Evolutionary conservation across 2,797 vertebrate genomes (phyloP).

Genomic region (Silurus lanzhouensis): DNA sequence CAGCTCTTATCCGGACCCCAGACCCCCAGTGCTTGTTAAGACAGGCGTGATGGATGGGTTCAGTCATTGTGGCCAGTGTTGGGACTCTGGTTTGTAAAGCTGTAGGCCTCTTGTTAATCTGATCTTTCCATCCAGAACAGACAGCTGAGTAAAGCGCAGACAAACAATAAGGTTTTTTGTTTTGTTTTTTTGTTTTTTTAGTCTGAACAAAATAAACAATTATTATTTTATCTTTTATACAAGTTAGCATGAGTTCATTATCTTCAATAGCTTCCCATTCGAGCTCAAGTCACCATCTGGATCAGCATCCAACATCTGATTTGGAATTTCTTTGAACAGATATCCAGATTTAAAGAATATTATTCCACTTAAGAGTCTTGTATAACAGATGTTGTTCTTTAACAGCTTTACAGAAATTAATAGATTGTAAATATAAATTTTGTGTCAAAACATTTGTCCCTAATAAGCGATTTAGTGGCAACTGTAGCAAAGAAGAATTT

Average conservation of each 20-base stretch:
- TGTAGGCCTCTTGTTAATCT: slow-evolving; percentile 74
- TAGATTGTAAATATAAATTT: no score
- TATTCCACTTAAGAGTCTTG: neutral
- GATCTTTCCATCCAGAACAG: slow-evolving; percentile 69
- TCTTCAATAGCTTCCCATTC: no score
- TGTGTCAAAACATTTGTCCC: no score
- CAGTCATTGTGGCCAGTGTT: slow-evolving; percentile 72
- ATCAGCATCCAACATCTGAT: neutral
- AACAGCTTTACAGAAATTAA: no score
- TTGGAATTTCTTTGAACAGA: neutral
- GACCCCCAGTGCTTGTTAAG: slow-evolving; percentile 81
- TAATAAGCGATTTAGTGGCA: no score
- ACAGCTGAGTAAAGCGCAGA: slow-evolving; percentile 60
- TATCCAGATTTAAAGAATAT: neutral
- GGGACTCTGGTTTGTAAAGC: slow-evolving; percentile 66
- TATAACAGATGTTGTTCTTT: no score
- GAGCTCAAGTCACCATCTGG: neutral
- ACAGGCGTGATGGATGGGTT: slow-evolving; percentile 74
- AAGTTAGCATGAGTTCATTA: no score
- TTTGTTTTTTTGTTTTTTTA: neutral
- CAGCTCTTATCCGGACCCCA: slow-evolving; percentile 74
- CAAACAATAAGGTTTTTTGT: neutral
- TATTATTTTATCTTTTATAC: no score
- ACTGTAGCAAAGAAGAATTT: no score
- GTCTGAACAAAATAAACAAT: neutral